phyloP scores from a whole-genome alignment of 2,888 invertebrate species.

The Podabrus alpinus region DNA sequence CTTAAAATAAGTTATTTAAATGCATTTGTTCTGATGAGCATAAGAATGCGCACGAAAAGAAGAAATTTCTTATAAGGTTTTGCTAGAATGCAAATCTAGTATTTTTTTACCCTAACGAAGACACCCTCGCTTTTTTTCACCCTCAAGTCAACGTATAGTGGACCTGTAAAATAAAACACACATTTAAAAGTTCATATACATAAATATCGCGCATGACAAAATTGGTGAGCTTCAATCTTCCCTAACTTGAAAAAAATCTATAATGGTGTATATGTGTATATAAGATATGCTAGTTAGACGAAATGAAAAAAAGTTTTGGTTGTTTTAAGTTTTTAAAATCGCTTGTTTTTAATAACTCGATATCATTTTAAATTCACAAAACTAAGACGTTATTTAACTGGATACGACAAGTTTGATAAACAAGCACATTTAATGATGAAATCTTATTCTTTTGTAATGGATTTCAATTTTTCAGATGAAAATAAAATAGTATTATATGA shows the following conservation, averaged over 20 bases:
- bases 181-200: slow-evolving; percentile 40
- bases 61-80: slow-evolving; percentile 48
- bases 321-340: slow-evolving; percentile 18
- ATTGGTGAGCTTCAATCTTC: slow-evolving; percentile 51
- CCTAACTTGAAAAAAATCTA: slow-evolving; percentile 57
- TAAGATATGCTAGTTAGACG: slow-evolving; percentile 57
- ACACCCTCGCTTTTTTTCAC: slow-evolving; percentile 57
- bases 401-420: neutral
- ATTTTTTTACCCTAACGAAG: slow-evolving; percentile 58
- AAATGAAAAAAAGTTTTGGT: slow-evolving; percentile 56
- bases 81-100: slow-evolving; percentile 56
- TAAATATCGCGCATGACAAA: slow-evolving; percentile 42
- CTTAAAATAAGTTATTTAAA: slow-evolving; percentile 14
- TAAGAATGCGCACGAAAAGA: slow-evolving; percentile 17
- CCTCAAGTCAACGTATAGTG: slow-evolving; percentile 53
- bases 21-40: slow-evolving; percentile 24
- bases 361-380: neutral
- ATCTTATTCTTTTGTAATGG: slow-evolving; percentile 32
- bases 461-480: slow-evolving; percentile 38
- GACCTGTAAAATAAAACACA: slow-evolving; percentile 42
- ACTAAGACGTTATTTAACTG: neutral
- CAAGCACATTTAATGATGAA: slow-evolving; percentile 1
- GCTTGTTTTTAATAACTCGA: neutral
- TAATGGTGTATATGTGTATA: slow-evolving; percentile 57
- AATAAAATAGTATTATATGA: slow-evolving; percentile 46